Evolutionary conservation across 1,140 invertebrate genomes (phyloP).

Genomic region (Drosophila fuyamai): DNA sequence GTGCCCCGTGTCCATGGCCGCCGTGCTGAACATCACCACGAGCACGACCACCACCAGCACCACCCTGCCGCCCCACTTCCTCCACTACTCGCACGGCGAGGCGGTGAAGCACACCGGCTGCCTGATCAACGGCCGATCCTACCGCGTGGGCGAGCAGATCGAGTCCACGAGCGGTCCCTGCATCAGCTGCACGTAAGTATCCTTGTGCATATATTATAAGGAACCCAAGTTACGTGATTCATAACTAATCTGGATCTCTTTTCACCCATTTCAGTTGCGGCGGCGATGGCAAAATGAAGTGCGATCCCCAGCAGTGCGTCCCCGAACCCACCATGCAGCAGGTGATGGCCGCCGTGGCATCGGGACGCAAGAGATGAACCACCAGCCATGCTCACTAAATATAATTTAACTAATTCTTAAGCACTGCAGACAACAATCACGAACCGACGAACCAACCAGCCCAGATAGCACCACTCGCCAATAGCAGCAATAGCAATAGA

Average conservation of each 20-base stretch:
- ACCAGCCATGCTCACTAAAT: conserved; percentile 84
- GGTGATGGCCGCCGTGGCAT: conserved; percentile 92
- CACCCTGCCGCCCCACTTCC: conserved; percentile 92
- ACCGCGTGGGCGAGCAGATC: conserved; percentile 93
- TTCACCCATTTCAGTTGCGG: conserved; percentile 89
- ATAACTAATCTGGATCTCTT: background rate
- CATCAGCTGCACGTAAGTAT: conserved; percentile 95
- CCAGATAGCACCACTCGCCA: conserved; percentile 62
- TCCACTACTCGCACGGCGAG: conserved; percentile 91
- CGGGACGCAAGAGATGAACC: conserved; percentile 88
- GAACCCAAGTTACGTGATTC: too few relatives aligned
- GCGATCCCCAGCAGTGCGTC: conserved; percentile 94
- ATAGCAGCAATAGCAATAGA: conserved; percentile 58
- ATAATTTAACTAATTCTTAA: conserved; percentile 83
- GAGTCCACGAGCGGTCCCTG: conserved; percentile 94
- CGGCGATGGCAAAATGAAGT: conserved; percentile 95
- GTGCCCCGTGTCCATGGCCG: conserved; percentile 94
- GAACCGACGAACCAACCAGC: conserved; percentile 59
- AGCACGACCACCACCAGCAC: conserved; percentile 94
- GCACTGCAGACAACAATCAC: conserved; percentile 82
- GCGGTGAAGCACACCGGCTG: conserved; percentile 91
- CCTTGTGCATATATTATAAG: too few relatives aligned
- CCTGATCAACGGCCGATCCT: conserved; percentile 92
- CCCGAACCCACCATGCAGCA: conserved; percentile 94
- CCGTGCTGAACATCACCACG: conserved; percentile 91